A percentile compares a stretch with the other conserved stretches of the same genome.
These are phyloP conservation scores for Cettia cetti DNA, from an alignment of 2,113 vertebrate genomes.

Conservation along the genomic window DNA sequence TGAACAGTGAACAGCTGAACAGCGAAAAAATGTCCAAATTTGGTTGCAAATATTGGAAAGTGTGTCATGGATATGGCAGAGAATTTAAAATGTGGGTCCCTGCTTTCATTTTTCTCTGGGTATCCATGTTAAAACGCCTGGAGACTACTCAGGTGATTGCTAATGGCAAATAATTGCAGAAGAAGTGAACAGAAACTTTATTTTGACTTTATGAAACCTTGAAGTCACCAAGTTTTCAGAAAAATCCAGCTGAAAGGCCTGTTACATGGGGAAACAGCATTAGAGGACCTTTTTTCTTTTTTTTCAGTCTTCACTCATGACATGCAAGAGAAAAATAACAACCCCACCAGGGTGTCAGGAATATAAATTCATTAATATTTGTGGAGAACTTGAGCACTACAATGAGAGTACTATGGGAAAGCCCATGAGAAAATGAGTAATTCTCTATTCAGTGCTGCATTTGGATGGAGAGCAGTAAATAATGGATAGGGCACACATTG, in stretches of 20 bases:
- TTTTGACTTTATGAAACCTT: neutral
- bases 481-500: neutral
- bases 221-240: neutral
- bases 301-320: neutral
- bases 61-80: neutral
- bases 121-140: neutral
- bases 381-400: neutral
- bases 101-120: neutral
- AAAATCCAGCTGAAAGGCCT: neutral
- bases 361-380: slow-evolving; percentile 26
- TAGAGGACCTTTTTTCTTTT: neutral
- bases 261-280: neutral
- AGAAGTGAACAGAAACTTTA: neutral
- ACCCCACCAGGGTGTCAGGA: neutral
- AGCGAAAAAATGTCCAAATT: neutral
- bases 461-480: slow-evolving; percentile 19
- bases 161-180: neutral
- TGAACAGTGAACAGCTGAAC: neutral
- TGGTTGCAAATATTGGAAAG: neutral
- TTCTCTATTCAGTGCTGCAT: neutral
- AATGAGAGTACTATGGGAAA: neutral
- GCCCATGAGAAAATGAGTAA: slow-evolving; percentile 3
- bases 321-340: neutral
- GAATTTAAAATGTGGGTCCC: neutral
- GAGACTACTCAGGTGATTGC: neutral